Conservation (phyloP, 2,113 vertebrate species). For the Rafetus swinhoei region DNA sequence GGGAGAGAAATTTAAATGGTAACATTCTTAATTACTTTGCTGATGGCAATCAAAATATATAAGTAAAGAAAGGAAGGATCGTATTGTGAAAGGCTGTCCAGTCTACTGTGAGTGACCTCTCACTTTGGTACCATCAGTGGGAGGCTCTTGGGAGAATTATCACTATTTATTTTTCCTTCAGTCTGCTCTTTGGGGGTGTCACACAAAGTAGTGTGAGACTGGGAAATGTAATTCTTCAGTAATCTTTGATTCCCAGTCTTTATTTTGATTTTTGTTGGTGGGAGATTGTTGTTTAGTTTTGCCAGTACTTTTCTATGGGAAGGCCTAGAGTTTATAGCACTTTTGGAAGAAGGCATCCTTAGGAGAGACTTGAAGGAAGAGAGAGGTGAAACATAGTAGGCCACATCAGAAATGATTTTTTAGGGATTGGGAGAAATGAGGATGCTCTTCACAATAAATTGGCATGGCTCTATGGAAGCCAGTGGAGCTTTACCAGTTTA, state of each 20-base stretch:
- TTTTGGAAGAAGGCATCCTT: not conserved
- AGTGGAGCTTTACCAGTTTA: not conserved
- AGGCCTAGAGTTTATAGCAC: not conserved
- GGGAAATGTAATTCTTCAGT: not conserved
- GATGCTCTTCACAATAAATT: not conserved
- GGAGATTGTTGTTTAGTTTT: not conserved
- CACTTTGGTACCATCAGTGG: not conserved
- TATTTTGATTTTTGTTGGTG: not conserved
- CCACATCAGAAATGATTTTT: not conserved
- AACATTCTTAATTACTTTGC: not conserved
- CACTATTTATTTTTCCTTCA: not conserved
- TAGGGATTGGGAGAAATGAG: not conserved
- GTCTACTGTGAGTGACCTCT: not conserved
- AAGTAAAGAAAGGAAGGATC: not conserved
- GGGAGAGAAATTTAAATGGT: not conserved
- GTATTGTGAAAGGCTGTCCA: not conserved
- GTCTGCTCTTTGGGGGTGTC: not conserved
- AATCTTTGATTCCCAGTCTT: not conserved
- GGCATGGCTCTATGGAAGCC: not conserved
- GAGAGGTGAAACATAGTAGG: not conserved
- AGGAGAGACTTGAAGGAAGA: not conserved
- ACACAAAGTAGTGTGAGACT: not conserved
- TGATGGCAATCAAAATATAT: not conserved
- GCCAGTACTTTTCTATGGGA: not conserved
- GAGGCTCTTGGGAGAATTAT: not conserved